phyloP scores from a whole-genome alignment of 2,797 vertebrate genomes.

The Microctenopoma stevenorrisi region DNA sequence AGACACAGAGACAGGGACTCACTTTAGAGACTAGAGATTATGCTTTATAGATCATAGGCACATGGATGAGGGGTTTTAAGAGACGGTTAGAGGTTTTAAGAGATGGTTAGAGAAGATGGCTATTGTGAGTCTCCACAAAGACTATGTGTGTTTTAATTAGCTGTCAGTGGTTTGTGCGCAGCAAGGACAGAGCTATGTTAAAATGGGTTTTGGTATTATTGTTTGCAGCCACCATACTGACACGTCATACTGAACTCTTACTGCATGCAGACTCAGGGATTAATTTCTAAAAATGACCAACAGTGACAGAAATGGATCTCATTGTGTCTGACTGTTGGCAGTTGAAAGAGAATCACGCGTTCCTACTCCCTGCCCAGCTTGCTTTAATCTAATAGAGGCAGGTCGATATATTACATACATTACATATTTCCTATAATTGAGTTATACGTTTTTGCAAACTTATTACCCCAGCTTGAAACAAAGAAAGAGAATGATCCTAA shows the following conservation, averaged over 20 bases:
- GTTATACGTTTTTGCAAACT: not conserved
- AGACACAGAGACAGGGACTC: conserved; percentile 34
- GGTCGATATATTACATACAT: not conserved
- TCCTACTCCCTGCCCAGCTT: not conserved
- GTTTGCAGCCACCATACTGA: not conserved
- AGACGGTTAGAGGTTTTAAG: too few relatives aligned
- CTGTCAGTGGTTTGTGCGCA: conserved; percentile 22
- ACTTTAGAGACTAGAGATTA: conserved; percentile 43
- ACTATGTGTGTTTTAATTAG: conserved; percentile 37
- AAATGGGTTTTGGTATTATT: not conserved
- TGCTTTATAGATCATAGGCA: conserved; percentile 39
- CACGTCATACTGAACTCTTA: conserved; percentile 12
- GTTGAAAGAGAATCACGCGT: conserved; percentile 6
- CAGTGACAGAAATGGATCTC: not conserved
- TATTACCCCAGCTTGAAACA: not conserved
- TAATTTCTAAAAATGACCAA: not conserved
- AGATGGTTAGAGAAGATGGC: too few relatives aligned
- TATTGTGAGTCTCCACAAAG: conserved; percentile 27
- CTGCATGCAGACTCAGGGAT: conserved; percentile 17
- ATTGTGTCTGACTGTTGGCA: conserved; percentile 10
- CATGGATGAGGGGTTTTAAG: conserved; percentile 33
- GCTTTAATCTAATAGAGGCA: conserved; percentile 3
- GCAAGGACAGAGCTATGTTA: conserved; percentile 6
- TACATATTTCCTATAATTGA: not conserved
- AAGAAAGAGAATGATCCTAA: not conserved